Evolutionary conservation across 1,140 invertebrate species (phyloP), one percentile per base, ranked within the genome.

Genomic region (Brachionus sp.): DNA sequence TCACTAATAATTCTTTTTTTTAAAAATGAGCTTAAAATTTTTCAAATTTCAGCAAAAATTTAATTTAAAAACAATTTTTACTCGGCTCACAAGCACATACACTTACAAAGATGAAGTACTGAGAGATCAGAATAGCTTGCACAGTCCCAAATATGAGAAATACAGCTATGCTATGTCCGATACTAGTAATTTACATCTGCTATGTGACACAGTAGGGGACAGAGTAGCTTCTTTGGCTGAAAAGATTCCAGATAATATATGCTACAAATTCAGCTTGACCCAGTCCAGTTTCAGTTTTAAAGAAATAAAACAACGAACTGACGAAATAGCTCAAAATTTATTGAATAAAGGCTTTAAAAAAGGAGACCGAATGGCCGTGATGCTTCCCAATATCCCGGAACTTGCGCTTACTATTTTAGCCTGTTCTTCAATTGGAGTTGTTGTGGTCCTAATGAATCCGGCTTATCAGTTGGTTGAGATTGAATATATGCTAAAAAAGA

Each of bases 401-500:
- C 23, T 66, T 16, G 78, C 37, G 7, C 9, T 66, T 10, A 68
- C n/a, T 25, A 19, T 42, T 50, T n/a, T 83, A 13, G 80, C 80
- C 19, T 66, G 62, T 29, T 42, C 80, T 9, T 57, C 37, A 39
- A 82, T 82, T 10, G 80, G 80, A 33, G 62, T 82, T 16, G 68
- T 82, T 25, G 39, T 70, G 13, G 80, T 82, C 0, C 23, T 66
- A 16, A 44, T 82, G 62, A 82, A 82, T 23, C 80, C 80, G 16
- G 80, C 80, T 19, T 82, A 82, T 57, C 57, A 64, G 29, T n/a
- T 50, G 29, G 25, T 68, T 42, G 80, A 82, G 16, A 46, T 82
- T 9, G 57, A 82, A 23, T 68, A 44, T 25, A 82, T 82, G 78
- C 46, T 42, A 13, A 64, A 82, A 66, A 64, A 66, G 35, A 82